These are phyloP conservation scores for Osmoderma eremita DNA, from an alignment of 2,888 invertebrate genomes.

Conservation along the genomic window DNA sequence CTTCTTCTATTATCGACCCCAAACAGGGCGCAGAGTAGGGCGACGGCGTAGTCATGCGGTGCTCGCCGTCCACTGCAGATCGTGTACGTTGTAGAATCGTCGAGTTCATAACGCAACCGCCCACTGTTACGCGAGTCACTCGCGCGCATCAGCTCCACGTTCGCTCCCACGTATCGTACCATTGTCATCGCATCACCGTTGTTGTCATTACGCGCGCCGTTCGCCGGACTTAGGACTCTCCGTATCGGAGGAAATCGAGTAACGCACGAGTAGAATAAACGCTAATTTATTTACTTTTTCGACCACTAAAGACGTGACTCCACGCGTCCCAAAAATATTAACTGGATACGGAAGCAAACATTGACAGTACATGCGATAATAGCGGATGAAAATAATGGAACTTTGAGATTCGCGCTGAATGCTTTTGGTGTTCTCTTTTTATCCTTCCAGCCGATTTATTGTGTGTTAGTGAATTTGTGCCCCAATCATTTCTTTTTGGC, in stretches of 20 bases:
- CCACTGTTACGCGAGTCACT: conserved; percentile 20
- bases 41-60: conserved; percentile 60
- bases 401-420: conserved; percentile 15
- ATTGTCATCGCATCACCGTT: conserved; percentile 28
- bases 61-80: conserved; percentile 56
- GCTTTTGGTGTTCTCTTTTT: not conserved
- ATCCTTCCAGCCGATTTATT: not conserved
- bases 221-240: not conserved
- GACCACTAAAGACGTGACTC: not conserved
- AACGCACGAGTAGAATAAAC: conserved; percentile 7
- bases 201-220: conserved; percentile 20
- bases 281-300: conserved; percentile 7
- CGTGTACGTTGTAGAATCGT: conserved; percentile 28
- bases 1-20: conserved; percentile 55
- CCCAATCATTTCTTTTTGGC: conserved; percentile 2
- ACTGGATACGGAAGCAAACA: not conserved
- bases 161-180: conserved; percentile 22
- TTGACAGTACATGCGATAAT: conserved; percentile 6
- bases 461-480: conserved; percentile 28
- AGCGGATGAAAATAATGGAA: not conserved
- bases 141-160: conserved; percentile 22
- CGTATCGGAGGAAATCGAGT: conserved; percentile 5
- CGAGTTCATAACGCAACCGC: conserved; percentile 17
- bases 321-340: not conserved
- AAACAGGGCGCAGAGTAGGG: conserved; percentile 56